Evolutionary conservation across 2,797 vertebrate species (phyloP), one percentile per base, ranked within the genome.

Genomic region (Sylvilagus floridanus): DNA sequence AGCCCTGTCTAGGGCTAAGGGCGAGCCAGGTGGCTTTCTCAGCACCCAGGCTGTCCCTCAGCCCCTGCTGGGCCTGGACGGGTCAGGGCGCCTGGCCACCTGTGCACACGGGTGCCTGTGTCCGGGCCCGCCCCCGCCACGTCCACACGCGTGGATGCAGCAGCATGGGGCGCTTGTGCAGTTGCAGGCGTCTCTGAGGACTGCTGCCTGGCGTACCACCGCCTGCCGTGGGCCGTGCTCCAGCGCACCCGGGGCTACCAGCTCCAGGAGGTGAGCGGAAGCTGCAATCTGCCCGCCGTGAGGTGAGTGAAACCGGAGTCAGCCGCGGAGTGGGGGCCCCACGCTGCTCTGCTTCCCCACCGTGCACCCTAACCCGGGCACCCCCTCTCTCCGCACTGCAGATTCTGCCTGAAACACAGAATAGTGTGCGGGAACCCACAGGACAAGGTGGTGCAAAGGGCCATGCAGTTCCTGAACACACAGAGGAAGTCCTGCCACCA

Each of bases 231-330:
- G 24, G 0, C 7, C 0, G 0, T 86, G 17, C 73, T 97, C 8
- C 71, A 0, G 7, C 47, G 0, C 0, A 90, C 90, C 65, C 57
- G 0, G n/a, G 0, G 1, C 4, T 96, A 96, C 84, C 21, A 0
- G 12, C 5, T 0, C 69, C 97, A 97, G 93, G 88, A 92, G 1
- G 96, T 97, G 92, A 97, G 94, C 7, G 96, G 96, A 35, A 94
- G 97, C 90, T 97, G 97, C 92, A 97, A 97, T 16, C 90, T 96
- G 9, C 95, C n/a, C 0, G 97, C 97, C 0, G 95, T 97, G 42
- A 95, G 95, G 97, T 97, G 90, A 97, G 97, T 79, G 37, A 30
- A 5, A 42, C 7, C 42, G 42, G 42, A 42, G 42, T 42, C 42
- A 42, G 42, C 42, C 42, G 1, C 7, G 32, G 28, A 12, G 16